phyloP scores from a whole-genome alignment of 2,113 vertebrate species.

The Myodes glareolus region DNA sequence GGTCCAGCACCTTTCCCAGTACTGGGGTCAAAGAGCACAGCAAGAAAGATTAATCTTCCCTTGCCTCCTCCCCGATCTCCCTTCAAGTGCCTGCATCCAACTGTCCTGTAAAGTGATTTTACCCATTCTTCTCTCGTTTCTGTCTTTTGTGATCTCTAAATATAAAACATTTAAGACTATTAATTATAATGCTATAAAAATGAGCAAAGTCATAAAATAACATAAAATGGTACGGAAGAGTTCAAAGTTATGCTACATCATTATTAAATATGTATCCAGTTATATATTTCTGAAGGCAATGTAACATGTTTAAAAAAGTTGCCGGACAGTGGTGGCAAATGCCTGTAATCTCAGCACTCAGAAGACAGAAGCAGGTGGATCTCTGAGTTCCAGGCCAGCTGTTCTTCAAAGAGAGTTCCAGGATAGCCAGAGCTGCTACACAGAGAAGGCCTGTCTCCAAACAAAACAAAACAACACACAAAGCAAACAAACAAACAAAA shows the following conservation, averaged over 20 bases:
- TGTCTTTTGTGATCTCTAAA: neutral
- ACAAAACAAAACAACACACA: too few species aligned
- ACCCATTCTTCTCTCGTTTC: neutral
- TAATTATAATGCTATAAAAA: neutral
- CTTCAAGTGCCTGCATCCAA: too few species aligned
- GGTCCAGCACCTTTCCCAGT: accelerated
- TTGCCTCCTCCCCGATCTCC: neutral
- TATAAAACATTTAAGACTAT: neutral
- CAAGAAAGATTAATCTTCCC: neutral
- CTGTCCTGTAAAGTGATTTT: too few species aligned
- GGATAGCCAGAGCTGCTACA: neutral
- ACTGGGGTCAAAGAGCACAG: neutral
- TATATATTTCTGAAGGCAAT: constrained; percentile 10
- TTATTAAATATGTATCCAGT: neutral
- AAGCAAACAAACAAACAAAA: neutral
- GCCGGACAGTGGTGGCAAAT: neutral
- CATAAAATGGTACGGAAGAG: neutral
- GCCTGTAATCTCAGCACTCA: neutral
- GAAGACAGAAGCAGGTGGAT: neutral
- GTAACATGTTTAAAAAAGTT: neutral
- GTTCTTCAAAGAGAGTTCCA: neutral
- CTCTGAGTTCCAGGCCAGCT: neutral
- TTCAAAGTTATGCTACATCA: neutral
- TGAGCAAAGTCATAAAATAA: neutral
- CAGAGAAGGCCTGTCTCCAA: neutral